Evolutionary conservation across 2,797 vertebrate species (phyloP), one percentile per base, ranked within the genome.

Genomic region (Spheniscus humboldti): DNA sequence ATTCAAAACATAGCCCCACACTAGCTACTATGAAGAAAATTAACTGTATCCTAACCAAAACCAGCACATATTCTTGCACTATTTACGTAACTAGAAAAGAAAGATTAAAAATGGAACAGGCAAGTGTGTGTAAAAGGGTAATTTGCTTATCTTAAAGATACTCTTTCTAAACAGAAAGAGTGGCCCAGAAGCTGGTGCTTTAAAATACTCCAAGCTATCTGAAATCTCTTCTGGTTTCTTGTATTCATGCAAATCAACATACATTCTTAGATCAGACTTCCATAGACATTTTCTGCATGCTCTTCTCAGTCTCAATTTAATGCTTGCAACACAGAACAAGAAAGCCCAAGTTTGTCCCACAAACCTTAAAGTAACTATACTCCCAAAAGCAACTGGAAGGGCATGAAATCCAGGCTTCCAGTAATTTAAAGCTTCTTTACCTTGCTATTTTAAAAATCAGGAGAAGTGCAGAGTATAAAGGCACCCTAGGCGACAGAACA

Each of bases 41-140:
- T 41, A 41, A 41, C 41, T 41, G 14, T 41, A 41, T 41, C 41
- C 41, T 41, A 41, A 41, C 39, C 39, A 41, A 41, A 41, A 41
- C 41, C 13, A 41, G 41, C 41, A 41, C 41, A 41, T 41, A 41
- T 41, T 41, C 41, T 41, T 41, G 41, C 41, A 41, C 41, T 41
- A 41, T 41, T 41, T 41, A 89, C 84, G 30, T 89, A 93, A 94
- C 90, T 85, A 81, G 63, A n/a, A 72, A 75, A 72, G 67, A 66
- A 86, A 73, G 84, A 94, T 72, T 94, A 83, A 87, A 88, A 73
- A 62, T 13, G n/a, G 53, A 67, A n/a, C 50, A 33, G 53, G 71
- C 35, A 76, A 90, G 28, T 13, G 27, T 20, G 11, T 47, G 11
- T 35, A 25, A 78, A 74, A 76, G 56, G 23, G 31, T 2, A 25